Evolutionary conservation across 2,888 invertebrate genomes (phyloP), one percentile per base, ranked within the genome.

Genomic region (Agrochola circellaris): DNA sequence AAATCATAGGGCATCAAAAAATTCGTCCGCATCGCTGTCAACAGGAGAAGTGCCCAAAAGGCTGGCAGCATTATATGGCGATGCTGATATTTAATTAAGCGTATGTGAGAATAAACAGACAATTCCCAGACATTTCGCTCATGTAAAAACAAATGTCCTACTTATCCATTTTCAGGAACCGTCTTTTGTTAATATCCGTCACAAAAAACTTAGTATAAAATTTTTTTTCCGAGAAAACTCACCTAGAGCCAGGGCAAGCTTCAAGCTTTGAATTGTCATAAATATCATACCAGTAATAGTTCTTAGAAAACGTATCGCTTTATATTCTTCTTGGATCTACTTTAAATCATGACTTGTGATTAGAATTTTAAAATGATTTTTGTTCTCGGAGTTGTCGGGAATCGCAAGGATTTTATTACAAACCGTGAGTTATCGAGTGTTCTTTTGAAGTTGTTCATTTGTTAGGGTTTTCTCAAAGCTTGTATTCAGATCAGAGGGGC

Each of bases 241-340:
- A 11, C 4, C n/a, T 2, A 13, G 34, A 34, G 42, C 45, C 30
- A 3, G 15, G 20, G 9, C 34, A n/a, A 7, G 54, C 8, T 56
- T 26, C 9, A 23, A 54, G 15, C 68, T n/a, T 17, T 17, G n/a
- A 11, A 17, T 54, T 67, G 9, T 30, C 42, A 54, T 66, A 38
- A 66, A 66, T 72, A 54, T 54, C 42, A 54, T 17, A 68, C 17
- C 54, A 7, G 26, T 17, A 51, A 73, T 34, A 26, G 42, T 73
- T 73, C 75, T 30, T 38, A 42, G 75, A 62, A 73, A 58, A 58
- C 42, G 61, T 42, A 6, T 42, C 9, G 6, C 20, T n/a, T 38
- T 48, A 26, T 51, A 48, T 51, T 26, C 23, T 20, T 58, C 34
- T 54, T 75, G 54, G 11, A 51, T n/a, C 30, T 48, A 30, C 5